These are phyloP conservation scores for Morus bassanus DNA, from an alignment of 2,797 vertebrate genomes.

Conservation along the genomic window DNA sequence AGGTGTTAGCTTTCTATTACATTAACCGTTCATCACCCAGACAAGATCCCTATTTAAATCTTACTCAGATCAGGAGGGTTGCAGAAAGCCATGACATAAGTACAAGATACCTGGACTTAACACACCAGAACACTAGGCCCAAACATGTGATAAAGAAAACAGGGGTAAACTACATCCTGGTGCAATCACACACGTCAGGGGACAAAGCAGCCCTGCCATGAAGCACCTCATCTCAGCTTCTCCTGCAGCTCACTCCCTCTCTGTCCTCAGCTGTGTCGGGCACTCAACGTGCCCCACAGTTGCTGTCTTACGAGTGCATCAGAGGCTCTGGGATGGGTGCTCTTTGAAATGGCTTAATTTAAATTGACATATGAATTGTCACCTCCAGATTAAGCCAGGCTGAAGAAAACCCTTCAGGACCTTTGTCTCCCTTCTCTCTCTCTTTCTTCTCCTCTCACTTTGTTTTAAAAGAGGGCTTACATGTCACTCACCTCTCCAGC, in stretches of 20 bases:
- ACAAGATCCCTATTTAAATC: not conserved
- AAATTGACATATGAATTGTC: constrained; percentile 29
- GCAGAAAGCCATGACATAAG: not conserved
- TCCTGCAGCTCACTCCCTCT: not conserved
- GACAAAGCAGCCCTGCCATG: not conserved
- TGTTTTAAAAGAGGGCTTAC: not conserved
- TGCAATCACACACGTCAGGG: not conserved
- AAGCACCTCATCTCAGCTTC: not conserved
- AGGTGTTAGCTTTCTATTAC: not conserved
- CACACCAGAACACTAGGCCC: not conserved
- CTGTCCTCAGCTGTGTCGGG: not conserved
- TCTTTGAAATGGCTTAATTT: constrained; percentile 7
- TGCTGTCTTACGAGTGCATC: not conserved
- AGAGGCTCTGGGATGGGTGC: not conserved
- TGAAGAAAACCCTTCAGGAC: constrained; percentile 43
- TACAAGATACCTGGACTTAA: not conserved
- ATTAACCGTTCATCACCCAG: constrained; percentile 28
- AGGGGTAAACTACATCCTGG: not conserved
- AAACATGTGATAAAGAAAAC: not conserved
- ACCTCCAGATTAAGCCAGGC: constrained; percentile 37
- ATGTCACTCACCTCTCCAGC: not conserved
- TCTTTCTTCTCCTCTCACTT: not conserved
- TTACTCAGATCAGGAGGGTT: not conserved
- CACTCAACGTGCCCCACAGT: not conserved
- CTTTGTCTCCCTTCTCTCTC: not conserved